phyloP scores from a whole-genome alignment of 1,140 invertebrate species.

The Neoseiulus cucumeris region DNA sequence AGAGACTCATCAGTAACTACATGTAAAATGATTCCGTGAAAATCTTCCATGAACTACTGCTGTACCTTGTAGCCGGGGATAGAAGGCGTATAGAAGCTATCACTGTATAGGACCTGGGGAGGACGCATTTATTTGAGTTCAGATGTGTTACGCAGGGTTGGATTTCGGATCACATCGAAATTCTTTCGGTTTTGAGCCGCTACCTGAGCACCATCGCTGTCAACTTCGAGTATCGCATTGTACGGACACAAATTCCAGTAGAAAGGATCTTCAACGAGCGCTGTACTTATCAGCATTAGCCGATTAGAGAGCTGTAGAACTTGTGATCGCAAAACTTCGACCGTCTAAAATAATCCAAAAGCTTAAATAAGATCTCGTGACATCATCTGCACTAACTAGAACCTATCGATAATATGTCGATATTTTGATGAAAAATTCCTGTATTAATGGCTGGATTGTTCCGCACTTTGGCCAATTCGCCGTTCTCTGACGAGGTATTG shows the following conservation, averaged over 20 bases:
- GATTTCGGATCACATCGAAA: too few relatives aligned
- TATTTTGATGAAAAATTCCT: too few relatives aligned
- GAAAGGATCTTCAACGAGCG: not conserved
- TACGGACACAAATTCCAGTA: constrained; percentile 3
- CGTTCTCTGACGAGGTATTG: too few relatives aligned
- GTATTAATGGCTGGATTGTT: too few relatives aligned
- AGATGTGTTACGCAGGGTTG: too few relatives aligned
- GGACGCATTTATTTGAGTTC: too few relatives aligned
- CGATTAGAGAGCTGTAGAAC: not conserved
- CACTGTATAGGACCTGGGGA: not conserved
- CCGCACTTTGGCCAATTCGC: too few relatives aligned
- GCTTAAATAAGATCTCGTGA: too few relatives aligned
- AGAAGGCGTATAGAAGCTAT: not conserved
- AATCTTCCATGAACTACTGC: not conserved
- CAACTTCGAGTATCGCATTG: not conserved
- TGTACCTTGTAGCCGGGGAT: constrained; percentile 1
- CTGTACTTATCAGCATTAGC: not conserved
- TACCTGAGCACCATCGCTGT: constrained; percentile 7
- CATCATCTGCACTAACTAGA: too few relatives aligned
- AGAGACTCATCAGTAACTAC: not conserved
- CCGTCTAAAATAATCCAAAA: not conserved
- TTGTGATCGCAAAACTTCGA: not conserved
- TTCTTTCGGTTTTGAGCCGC: not conserved
- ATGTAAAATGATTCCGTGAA: not conserved
- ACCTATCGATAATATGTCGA: too few relatives aligned